These are phyloP conservation scores for Ptychochromis oligacanthus DNA, from an alignment of 2,113 vertebrate genomes.

Conservation along the genomic window DNA sequence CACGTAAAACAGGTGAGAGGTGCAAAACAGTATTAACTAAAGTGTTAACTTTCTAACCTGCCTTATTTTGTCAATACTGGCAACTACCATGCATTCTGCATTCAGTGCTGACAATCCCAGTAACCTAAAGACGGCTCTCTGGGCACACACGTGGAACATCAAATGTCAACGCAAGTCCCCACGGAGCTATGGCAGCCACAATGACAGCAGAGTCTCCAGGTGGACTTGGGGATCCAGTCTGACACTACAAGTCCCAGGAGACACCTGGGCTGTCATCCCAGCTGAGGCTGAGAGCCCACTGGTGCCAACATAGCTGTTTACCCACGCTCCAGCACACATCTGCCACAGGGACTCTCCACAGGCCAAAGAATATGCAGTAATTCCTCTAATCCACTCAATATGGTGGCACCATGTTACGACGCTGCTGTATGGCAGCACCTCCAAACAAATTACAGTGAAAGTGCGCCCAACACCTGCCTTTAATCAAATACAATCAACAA, in stretches of 20 bases:
- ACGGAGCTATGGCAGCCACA: slow-evolving; percentile 47
- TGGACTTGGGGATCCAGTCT: slow-evolving; percentile 67
- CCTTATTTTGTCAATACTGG: slow-evolving; percentile 16
- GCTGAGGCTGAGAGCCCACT: slow-evolving; percentile 56
- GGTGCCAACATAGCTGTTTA: slow-evolving; percentile 79
- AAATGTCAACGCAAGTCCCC: slow-evolving; percentile 65
- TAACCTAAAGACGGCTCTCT: slow-evolving; percentile 40
- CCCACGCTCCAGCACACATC: slow-evolving; percentile 72
- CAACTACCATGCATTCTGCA: slow-evolving; percentile 30
- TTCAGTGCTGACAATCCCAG: slow-evolving; percentile 40
- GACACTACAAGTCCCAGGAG: slow-evolving; percentile 75
- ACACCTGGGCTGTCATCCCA: slow-evolving; percentile 75
- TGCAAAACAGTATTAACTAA: background rate
- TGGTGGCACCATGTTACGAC: slow-evolving; percentile 64
- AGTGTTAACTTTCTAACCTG: background rate
- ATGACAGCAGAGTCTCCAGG: slow-evolving; percentile 71
- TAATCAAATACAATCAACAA: slow-evolving; percentile 63
- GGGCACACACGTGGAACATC: slow-evolving; percentile 42
- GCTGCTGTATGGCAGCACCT: slow-evolving; percentile 55
- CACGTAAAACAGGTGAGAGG: background rate
- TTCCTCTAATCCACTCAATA: slow-evolving; percentile 81
- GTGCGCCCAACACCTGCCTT: slow-evolving; percentile 72
- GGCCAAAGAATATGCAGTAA: slow-evolving; percentile 71
- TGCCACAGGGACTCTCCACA: slow-evolving; percentile 72
- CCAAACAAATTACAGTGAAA: slow-evolving; percentile 69